phyloP scores from a whole-genome alignment of 64 coral and sea anemone genomes.

The Astreopora myriophthalma region DNA sequence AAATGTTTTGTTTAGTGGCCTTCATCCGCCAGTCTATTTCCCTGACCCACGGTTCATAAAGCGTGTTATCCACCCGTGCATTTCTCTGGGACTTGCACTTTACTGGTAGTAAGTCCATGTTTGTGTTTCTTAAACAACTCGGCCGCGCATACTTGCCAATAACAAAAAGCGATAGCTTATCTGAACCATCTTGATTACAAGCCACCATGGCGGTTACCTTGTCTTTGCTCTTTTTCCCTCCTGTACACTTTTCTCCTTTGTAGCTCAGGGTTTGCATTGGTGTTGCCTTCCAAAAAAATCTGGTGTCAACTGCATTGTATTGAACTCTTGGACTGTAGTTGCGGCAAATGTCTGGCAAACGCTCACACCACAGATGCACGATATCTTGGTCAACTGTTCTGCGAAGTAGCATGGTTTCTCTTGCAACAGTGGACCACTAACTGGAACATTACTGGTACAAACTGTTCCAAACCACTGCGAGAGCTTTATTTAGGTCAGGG shows the following conservation, averaged over 20 bases:
- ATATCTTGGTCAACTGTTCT: slow-evolving; percentile 24
- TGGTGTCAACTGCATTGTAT: slow-evolving; percentile 53
- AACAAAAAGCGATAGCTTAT: slow-evolving; percentile 57
- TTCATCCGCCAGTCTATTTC: slow-evolving; percentile 37
- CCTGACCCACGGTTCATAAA: slow-evolving; percentile 52
- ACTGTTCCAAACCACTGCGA: slow-evolving; percentile 46
- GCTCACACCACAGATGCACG: slow-evolving; percentile 23
- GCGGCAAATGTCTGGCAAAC: slow-evolving; percentile 58
- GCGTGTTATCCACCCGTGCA: slow-evolving; percentile 41
- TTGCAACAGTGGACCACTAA: slow-evolving; percentile 41
- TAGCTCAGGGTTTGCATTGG: slow-evolving; percentile 40
- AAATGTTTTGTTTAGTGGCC: slow-evolving; percentile 45
- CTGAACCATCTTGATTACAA: slow-evolving; percentile 54
- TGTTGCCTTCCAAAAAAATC: slow-evolving; percentile 49
- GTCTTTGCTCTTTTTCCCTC: slow-evolving; percentile 45
- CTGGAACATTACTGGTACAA: slow-evolving; percentile 26
- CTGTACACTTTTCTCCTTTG: slow-evolving; percentile 32
- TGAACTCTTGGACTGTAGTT: slow-evolving; percentile 12
- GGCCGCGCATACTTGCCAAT: slow-evolving; percentile 46
- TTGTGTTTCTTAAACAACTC: background rate
- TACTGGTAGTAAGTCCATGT: slow-evolving; percentile 31
- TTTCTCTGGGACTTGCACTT: slow-evolving; percentile 46
- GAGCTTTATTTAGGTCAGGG: slow-evolving; percentile 46
- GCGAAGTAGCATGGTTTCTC: slow-evolving; percentile 55
- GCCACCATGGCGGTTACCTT: slow-evolving; percentile 30